A percentile compares a stretch with the other conserved stretches of the same genome.
Conservation (phyloP, 2,888 invertebrate species). For the Pediacus dermestoides region DNA sequence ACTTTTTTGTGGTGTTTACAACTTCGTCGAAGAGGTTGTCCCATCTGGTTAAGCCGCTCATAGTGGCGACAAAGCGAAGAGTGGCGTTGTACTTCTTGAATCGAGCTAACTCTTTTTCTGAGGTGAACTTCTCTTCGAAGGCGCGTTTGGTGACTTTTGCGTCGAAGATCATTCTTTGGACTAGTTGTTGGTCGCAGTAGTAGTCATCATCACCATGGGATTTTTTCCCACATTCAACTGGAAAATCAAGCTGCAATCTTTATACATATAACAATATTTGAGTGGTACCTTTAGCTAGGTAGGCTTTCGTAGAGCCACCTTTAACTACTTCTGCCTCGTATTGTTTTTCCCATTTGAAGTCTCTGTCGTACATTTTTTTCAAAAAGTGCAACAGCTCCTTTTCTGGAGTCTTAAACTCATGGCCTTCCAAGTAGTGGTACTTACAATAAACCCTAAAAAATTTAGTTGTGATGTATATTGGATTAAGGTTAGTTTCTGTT, state of each 20-base stretch:
- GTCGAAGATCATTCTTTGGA: constrained; percentile 83
- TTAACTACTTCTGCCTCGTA: constrained; percentile 48
- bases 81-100: constrained; percentile 69
- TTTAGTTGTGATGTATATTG: constrained; percentile 6
- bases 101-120: constrained; percentile 48
- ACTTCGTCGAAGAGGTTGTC: constrained; percentile 66
- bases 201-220: constrained; percentile 67
- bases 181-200: constrained; percentile 79
- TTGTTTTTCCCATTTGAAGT: constrained; percentile 64
- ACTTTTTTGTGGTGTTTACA: constrained; percentile 34
- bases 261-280: background rate
- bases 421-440: constrained; percentile 77
- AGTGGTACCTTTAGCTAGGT: constrained; percentile 3
- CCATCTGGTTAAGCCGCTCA: constrained; percentile 87
- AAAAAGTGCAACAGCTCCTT: constrained; percentile 73
- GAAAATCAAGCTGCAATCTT: constrained; percentile 27
- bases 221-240: constrained; percentile 66
- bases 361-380: constrained; percentile 57
- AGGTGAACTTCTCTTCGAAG: constrained; percentile 44
- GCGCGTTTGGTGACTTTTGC: constrained; percentile 67
- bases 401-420: constrained; percentile 71
- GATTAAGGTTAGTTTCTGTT: constrained; percentile 25
- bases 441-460: constrained; percentile 78
- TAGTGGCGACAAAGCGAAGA: constrained; percentile 79
- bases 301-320: background rate